These are phyloP conservation scores for Camponotus fellah DNA, from an alignment of 2,888 invertebrate genomes.

Conservation along the genomic window DNA sequence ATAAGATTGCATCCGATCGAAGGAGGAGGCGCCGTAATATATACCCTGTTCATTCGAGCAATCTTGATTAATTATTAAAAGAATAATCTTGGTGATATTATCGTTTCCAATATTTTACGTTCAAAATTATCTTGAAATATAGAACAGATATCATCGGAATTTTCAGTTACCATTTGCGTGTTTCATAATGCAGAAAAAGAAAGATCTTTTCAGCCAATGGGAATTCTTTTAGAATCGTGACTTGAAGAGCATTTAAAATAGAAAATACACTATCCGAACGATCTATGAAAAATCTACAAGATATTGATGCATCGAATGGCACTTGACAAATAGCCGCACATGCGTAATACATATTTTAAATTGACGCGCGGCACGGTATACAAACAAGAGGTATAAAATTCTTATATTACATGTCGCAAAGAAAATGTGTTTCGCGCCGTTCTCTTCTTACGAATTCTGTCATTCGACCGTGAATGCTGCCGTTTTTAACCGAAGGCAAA, in stretches of 20 bases:
- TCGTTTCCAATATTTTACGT: not conserved
- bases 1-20: slow-evolving; percentile 48
- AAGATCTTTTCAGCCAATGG: not conserved
- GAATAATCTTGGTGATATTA: slow-evolving; percentile 16
- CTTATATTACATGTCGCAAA: slow-evolving; percentile 6
- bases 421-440: slow-evolving; percentile 5
- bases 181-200: not conserved
- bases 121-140: slow-evolving; percentile 5
- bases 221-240: not conserved
- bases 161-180: not conserved
- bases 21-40: slow-evolving; percentile 25
- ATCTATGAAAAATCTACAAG: slow-evolving; percentile 19
- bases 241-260: not conserved
- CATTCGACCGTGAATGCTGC: slow-evolving; percentile 40
- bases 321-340: slow-evolving; percentile 14
- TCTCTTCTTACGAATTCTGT: slow-evolving; percentile 23
- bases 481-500: slow-evolving; percentile 36
- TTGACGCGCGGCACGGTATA: not conserved
- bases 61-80: slow-evolving; percentile 51
- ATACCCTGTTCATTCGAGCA: slow-evolving; percentile 35
- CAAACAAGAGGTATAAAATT: not conserved
- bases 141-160: not conserved
- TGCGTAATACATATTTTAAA: not conserved
- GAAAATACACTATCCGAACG: not conserved
- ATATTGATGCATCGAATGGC: slow-evolving; percentile 16